These are phyloP conservation scores for Gephyroberyx darwinii DNA, from an alignment of 2,797 vertebrate species.

Conservation along the genomic window DNA sequence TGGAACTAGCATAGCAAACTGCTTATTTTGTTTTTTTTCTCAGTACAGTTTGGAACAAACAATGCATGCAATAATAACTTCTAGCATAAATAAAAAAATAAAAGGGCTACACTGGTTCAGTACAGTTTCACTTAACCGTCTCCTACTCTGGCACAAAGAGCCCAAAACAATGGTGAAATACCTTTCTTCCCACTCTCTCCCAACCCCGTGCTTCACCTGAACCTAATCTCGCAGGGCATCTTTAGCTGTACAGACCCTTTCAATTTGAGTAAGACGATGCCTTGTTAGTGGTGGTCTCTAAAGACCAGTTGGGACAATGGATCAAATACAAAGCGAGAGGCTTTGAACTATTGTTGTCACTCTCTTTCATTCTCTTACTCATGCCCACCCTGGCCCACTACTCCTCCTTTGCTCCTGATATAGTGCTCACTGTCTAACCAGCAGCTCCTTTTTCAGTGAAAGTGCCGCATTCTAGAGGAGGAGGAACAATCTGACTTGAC, in stretches of 20 bases:
- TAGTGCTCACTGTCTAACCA: constrained; percentile 27
- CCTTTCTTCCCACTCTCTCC: constrained; percentile 42
- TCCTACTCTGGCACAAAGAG: constrained; percentile 23
- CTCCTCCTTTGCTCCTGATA: constrained; percentile 58
- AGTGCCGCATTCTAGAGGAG: constrained; percentile 53
- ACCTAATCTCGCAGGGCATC: constrained; percentile 73
- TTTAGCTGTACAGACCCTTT: constrained; percentile 69
- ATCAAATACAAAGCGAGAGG: constrained; percentile 78
- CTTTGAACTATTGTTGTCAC: constrained; percentile 82
- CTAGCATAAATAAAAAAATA: constrained; percentile 29
- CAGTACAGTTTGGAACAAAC: constrained; percentile 29
- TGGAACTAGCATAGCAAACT: constrained; percentile 34
- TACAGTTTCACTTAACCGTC: constrained; percentile 19
- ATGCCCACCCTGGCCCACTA: constrained; percentile 55
- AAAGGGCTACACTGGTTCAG: neutral
- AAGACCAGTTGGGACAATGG: constrained; percentile 78
- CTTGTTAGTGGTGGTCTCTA: constrained; percentile 78
- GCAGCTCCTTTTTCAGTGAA: constrained; percentile 54
- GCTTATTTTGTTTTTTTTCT: constrained; percentile 49
- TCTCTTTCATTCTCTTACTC: constrained; percentile 63
- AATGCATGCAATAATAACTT: constrained; percentile 29
- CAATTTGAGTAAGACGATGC: constrained; percentile 80
- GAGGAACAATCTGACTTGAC: constrained; percentile 46
- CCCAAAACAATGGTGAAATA: constrained; percentile 49
- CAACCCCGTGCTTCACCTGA: constrained; percentile 69